Evolutionary conservation across 1,140 invertebrate species (phyloP).

Genomic region (Pseudomyrmex sp.): DNA sequence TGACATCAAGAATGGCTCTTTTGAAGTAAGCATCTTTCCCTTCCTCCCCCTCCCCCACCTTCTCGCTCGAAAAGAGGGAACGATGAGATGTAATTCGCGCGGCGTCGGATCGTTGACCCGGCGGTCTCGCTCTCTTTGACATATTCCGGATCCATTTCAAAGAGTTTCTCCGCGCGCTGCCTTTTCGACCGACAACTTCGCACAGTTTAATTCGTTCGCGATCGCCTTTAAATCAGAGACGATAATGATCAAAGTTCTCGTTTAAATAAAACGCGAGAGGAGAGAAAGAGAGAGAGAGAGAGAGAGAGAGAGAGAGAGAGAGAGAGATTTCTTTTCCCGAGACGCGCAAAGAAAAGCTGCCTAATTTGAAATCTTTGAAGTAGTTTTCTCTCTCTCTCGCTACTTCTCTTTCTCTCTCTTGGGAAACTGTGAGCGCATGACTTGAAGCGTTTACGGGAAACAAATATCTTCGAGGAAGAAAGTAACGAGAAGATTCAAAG

Average conservation of each 20-base stretch:
- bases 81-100: conserved; percentile 47
- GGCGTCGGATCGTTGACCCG: conserved; percentile 31
- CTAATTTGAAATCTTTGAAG: conserved; percentile 13
- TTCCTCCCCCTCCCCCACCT: too few species aligned
- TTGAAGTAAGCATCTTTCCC: conserved; percentile 53
- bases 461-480: conserved; percentile 19
- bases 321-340: not conserved
- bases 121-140: conserved; percentile 1
- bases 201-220: not conserved
- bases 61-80: not conserved
- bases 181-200: conserved; percentile 15
- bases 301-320: too few species aligned
- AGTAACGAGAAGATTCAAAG: conserved; percentile 31
- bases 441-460: conserved; percentile 11
- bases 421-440: conserved; percentile 1
- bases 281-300: not conserved
- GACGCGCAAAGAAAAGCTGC: too few species aligned
- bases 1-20: conserved; percentile 53
- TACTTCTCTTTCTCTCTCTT: too few species aligned
- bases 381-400: not conserved
- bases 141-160: conserved; percentile 21
- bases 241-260: not conserved
- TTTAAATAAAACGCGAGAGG: not conserved
- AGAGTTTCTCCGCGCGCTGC: not conserved
- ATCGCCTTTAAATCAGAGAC: conserved; percentile 3